Evolutionary conservation across 92 coral and sea anemone genomes (phyloP).

Genomic region (Montipora capitata): DNA sequence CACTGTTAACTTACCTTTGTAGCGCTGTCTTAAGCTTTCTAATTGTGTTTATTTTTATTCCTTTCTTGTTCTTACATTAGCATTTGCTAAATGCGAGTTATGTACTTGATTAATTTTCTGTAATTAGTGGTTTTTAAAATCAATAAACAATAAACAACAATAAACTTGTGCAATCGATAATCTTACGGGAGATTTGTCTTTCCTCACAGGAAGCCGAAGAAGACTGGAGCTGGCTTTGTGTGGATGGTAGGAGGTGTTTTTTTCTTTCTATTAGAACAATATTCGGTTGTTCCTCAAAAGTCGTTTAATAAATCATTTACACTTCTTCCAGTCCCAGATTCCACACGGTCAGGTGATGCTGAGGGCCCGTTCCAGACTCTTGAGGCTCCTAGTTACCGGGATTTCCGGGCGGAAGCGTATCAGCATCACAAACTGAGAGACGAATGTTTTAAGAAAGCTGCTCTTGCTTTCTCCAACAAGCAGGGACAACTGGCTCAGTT

Average conservation of each 20-base stretch:
- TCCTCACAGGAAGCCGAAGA: constrained; percentile 41
- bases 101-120: no score
- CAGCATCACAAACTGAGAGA: constrained; percentile 87
- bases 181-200: neutral
- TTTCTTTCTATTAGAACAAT: no score
- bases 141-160: no score
- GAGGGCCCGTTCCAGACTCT: constrained; percentile 82
- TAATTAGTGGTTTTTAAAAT: no score
- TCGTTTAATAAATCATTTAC: neutral
- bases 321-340: constrained; percentile 4
- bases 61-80: no score
- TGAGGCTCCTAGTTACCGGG: constrained; percentile 87
- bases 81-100: no score
- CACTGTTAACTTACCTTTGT: no score
- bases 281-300: no score
- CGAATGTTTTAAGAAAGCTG: constrained; percentile 97
- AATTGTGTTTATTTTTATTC: no score
- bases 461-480: constrained; percentile 93
- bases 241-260: constrained; percentile 41
- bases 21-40: no score
- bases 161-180: no score
- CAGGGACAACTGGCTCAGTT: constrained; percentile 94
- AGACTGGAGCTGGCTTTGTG: constrained; percentile 63
- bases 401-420: constrained; percentile 96
- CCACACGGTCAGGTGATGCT: constrained; percentile 8